Evolutionary conservation across 2,888 invertebrate species (phyloP), one percentile per base, ranked within the genome.

Genomic region (Belgica antarctica): DNA sequence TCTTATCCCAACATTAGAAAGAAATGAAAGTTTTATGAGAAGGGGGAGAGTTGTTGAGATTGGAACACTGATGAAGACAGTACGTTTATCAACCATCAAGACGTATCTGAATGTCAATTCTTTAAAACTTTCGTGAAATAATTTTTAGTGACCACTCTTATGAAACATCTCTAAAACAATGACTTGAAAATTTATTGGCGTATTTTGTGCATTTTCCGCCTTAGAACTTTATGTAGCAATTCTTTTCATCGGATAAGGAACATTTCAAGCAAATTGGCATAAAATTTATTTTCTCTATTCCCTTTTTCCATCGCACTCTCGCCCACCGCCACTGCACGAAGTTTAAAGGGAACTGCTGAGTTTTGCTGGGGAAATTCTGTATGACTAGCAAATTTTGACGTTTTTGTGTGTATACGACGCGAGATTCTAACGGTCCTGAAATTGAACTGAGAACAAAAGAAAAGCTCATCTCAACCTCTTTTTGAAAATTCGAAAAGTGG

Each of bases 191-290:
- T 52, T 52, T 52, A 22, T 41, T 41, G 41, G 41, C 4, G n/a
- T 7, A 5, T 7, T 52, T 52, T 52, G n/a, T n/a, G n/a, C 52
- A 3, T 41, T 12, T n/a, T n/a, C n/a, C n/a, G n/a, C n/a, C n/a
- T 41, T 41, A 7, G 15, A 41, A 41, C 52, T 52, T 52, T 52
- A 52, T 17, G 52, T 52, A 22, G 46, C 52, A 52, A 52, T 52
- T 52, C n/a, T 22, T 52, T 17, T n/a, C n/a, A n/a, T n/a, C n/a
- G n/a, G n/a, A n/a, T n/a, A n/a, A n/a, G n/a, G n/a, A n/a, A n/a
- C n/a, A n/a, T n/a, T n/a, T n/a, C n/a, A n/a, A n/a, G 52, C 52
- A 52, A 52, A 52, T 52, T 52, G 52, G 52, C 52, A 52, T 52
- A 52, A 52, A 52, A 52, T 52, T 52, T 19, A 52, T 52, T 52